Evolutionary conservation across 2,888 invertebrate species (phyloP).

Genomic region (Acronicta aceris): DNA sequence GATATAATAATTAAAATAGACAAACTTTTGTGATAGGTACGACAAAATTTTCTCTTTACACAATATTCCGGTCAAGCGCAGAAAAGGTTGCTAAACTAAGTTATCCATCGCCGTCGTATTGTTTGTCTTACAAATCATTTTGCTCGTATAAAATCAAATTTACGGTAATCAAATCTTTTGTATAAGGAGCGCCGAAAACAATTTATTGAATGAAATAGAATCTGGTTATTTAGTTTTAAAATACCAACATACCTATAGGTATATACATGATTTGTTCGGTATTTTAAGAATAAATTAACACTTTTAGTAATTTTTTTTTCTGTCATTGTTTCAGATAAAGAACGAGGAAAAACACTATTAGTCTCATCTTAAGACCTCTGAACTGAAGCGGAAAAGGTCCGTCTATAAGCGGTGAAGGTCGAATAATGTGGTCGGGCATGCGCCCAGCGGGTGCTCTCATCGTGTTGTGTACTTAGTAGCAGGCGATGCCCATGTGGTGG

Average conservation of each 20-base stretch:
- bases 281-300: too few relatives aligned
- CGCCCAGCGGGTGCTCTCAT: slow-evolving; percentile 76
- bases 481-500: slow-evolving; percentile 80
- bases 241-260: background rate
- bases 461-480: slow-evolving; percentile 82
- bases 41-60: slow-evolving; percentile 8
- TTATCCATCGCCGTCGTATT: slow-evolving; percentile 30
- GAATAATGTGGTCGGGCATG: slow-evolving; percentile 85
- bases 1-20: background rate
- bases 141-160: slow-evolving; percentile 35
- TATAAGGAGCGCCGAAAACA: slow-evolving; percentile 22
- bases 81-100: slow-evolving; percentile 33
- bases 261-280: slow-evolving; percentile 1
- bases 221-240: slow-evolving; percentile 13
- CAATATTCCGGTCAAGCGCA: slow-evolving; percentile 23
- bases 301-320: too few relatives aligned
- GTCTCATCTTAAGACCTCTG: slow-evolving; percentile 42
- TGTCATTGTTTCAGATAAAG: slow-evolving; percentile 67
- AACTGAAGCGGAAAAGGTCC: slow-evolving; percentile 60
- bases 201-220: slow-evolving; percentile 25
- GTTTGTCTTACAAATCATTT: slow-evolving; percentile 39
- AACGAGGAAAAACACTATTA: slow-evolving; percentile 19
- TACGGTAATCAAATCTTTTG: slow-evolving; percentile 35
- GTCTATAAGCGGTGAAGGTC: slow-evolving; percentile 58
- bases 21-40: background rate